These are phyloP conservation scores for Rotaria macrura DNA, from an alignment of 2,888 invertebrate species.

Conservation along the genomic window DNA sequence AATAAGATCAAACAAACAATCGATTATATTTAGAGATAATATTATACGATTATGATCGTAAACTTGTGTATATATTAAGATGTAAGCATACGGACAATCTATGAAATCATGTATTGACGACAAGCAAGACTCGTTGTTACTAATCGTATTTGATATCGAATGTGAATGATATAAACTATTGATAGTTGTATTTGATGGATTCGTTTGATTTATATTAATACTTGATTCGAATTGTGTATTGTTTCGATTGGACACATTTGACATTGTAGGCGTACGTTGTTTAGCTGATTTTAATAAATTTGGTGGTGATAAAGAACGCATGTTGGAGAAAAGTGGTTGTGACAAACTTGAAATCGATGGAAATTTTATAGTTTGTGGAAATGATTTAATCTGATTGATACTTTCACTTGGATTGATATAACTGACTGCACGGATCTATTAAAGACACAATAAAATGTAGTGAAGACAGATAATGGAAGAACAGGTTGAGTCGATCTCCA, in stretches of 20 bases:
- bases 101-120: not conserved
- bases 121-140: not conserved
- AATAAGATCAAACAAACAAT: not conserved
- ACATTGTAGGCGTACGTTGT: not conserved
- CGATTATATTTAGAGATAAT: not conserved
- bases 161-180: not conserved
- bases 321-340: not conserved
- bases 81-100: not conserved
- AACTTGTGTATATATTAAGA: not conserved
- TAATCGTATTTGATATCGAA: not conserved
- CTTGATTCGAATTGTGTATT: not conserved
- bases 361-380: not conserved
- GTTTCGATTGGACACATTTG: not conserved
- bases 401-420: not conserved
- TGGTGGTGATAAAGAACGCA: not conserved
- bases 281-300: not conserved
- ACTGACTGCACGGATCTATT: not conserved
- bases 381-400: too few species aligned
- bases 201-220: not conserved
- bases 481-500: too few species aligned
- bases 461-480: too few species aligned
- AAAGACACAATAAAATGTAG: too few species aligned
- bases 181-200: not conserved
- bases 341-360: not conserved
- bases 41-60: not conserved